phyloP scores from a whole-genome alignment of 2,797 vertebrate species.

The Acrossocheilus wenchowensis region DNA sequence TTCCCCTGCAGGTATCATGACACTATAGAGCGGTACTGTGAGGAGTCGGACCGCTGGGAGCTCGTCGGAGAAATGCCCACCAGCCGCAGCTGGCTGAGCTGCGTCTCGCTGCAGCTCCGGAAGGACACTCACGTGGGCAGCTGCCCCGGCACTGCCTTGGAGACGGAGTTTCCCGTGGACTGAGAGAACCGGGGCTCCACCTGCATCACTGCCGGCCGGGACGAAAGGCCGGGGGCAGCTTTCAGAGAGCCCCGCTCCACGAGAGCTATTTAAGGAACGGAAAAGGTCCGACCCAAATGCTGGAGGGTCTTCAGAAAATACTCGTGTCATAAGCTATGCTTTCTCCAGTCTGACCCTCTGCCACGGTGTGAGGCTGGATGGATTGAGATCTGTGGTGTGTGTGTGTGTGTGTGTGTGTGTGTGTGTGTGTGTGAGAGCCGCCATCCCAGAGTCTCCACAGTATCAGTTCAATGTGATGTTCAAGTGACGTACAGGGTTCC shows the following conservation, averaged over 20 bases:
- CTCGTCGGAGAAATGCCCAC: conserved; percentile 84
- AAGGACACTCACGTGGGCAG: conserved; percentile 72
- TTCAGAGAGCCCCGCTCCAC: neutral
- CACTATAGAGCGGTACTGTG: conserved; percentile 83
- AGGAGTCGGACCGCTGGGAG: conserved; percentile 80
- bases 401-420: conserved; percentile 51
- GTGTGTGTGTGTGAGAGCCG: conserved; percentile 31
- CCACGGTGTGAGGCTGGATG: conserved; percentile 13
- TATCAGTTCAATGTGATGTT: conserved; percentile 62
- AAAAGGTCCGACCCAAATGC: conserved; percentile 26
- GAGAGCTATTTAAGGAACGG: conserved; percentile 32
- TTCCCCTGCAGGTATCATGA: conserved; percentile 78
- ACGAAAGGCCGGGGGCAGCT: conserved; percentile 4
- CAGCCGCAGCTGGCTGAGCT: conserved; percentile 86
- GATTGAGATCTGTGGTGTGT: conserved; percentile 5
- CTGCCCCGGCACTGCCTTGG: conserved; percentile 60
- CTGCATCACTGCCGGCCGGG: conserved; percentile 4
- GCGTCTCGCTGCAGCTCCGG: conserved; percentile 79
- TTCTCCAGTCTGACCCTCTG: conserved; percentile 36
- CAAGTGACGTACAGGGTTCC: conserved; percentile 53
- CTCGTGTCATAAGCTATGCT: conserved; percentile 32
- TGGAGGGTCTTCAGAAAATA: conserved; percentile 38
- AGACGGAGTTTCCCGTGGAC: conserved; percentile 66
- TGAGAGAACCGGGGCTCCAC: conserved; percentile 54
- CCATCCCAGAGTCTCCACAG: conserved; percentile 34